Evolutionary conservation across 1,140 invertebrate species (phyloP).

Genomic region (Platorchestia sp.): DNA sequence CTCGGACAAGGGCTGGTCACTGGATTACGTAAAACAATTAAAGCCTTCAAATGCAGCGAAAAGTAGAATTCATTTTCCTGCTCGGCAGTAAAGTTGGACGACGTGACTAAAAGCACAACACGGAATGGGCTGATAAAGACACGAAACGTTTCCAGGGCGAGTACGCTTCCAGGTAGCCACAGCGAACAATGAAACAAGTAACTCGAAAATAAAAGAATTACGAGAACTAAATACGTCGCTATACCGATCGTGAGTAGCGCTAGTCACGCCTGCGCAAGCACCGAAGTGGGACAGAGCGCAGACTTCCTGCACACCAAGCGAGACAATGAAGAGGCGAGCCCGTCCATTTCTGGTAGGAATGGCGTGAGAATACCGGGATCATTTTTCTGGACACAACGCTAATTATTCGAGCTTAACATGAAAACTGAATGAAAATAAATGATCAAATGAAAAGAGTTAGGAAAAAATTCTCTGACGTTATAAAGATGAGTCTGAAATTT

Average conservation of each 20-base stretch:
- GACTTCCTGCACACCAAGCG: background rate
- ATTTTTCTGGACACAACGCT: background rate
- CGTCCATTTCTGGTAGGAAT: background rate
- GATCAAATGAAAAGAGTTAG: background rate
- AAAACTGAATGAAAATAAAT: background rate
- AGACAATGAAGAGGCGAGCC: background rate
- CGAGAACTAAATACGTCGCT: background rate
- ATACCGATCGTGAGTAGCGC: background rate
- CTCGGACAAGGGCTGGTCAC: background rate
- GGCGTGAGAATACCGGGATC: background rate
- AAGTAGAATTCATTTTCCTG: background rate
- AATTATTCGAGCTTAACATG: background rate
- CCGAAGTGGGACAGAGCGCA: background rate
- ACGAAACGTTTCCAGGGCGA: background rate
- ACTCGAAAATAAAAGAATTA: background rate
- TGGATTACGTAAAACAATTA: background rate
- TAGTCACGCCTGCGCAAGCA: background rate
- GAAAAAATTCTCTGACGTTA: background rate
- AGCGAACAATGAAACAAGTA: background rate
- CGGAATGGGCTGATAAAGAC: background rate
- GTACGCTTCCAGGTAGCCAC: background rate
- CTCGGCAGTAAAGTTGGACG: background rate
- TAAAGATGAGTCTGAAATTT: background rate
- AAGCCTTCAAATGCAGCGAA: background rate
- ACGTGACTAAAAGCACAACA: background rate